Evolutionary conservation across 2,888 invertebrate species (phyloP).

Genomic region (Eupithecia dodoneata): DNA sequence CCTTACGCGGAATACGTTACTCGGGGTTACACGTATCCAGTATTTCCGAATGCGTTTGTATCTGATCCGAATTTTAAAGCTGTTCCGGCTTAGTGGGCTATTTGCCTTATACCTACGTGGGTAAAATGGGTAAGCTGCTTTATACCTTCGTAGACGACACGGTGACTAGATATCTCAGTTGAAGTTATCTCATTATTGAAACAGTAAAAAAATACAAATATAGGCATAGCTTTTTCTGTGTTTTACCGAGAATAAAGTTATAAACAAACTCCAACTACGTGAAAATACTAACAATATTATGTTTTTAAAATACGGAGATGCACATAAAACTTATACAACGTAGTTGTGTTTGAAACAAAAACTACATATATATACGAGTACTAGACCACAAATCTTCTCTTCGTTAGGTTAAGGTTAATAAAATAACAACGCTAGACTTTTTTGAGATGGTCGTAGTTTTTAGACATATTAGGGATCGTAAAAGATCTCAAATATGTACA

Average conservation of each 20-base stretch:
- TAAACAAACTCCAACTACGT: not conserved
- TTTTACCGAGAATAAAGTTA: not conserved
- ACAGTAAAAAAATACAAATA: too few species aligned
- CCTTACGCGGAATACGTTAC: slow-evolving; percentile 28
- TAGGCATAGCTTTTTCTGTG: not conserved
- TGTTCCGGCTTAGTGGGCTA: not conserved
- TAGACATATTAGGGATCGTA: too few species aligned
- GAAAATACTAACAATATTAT: not conserved
- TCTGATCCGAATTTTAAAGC: not conserved
- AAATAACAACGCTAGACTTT: not conserved
- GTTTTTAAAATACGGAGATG: not conserved
- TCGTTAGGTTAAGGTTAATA: not conserved
- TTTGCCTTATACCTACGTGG: too few species aligned
- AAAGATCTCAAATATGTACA: too few species aligned
- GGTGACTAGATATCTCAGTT: not conserved
- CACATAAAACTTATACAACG: too few species aligned
- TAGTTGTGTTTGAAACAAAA: not conserved
- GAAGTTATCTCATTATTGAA: not conserved
- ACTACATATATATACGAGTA: not conserved
- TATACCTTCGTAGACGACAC: not conserved
- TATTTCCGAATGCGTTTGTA: slow-evolving; percentile 23
- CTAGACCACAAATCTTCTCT: too few species aligned
- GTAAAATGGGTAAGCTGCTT: not conserved
- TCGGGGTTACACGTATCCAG: not conserved
- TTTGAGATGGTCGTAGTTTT: not conserved